Evolutionary conservation across 2,797 vertebrate species (phyloP).

Genomic region (Clarias fuscus): DNA sequence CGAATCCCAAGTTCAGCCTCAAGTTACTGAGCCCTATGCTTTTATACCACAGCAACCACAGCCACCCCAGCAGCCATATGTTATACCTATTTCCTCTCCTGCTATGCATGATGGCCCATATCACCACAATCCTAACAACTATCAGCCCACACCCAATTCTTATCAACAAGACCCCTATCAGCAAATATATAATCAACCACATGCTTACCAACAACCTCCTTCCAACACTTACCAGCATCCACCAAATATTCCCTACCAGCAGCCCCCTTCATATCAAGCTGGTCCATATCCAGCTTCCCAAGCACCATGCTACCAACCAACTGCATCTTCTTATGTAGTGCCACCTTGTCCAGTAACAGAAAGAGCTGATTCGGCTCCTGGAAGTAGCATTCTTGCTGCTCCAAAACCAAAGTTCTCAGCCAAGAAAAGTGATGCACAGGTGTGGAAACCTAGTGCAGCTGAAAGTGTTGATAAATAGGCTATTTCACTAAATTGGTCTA

Average conservation of each 20-base stretch:
- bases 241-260: slow-evolving; percentile 54
- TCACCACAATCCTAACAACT: slow-evolving; percentile 68
- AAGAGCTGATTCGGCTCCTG: slow-evolving; percentile 78
- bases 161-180: slow-evolving; percentile 67
- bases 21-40: slow-evolving; percentile 70
- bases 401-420: slow-evolving; percentile 96
- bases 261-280: slow-evolving; percentile 55
- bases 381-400: slow-evolving; percentile 70
- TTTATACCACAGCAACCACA: slow-evolving; percentile 67
- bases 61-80: slow-evolving; percentile 77
- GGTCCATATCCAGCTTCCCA: slow-evolving; percentile 60
- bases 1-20: slow-evolving; percentile 58
- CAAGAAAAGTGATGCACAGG: slow-evolving; percentile 90
- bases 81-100: slow-evolving; percentile 71
- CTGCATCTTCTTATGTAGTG: slow-evolving; percentile 73
- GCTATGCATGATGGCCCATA: slow-evolving; percentile 71
- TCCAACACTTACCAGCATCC: slow-evolving; percentile 66
- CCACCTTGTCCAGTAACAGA: slow-evolving; percentile 73
- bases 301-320: slow-evolving; percentile 68
- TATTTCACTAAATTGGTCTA: slow-evolving; percentile 51
- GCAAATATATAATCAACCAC: slow-evolving; percentile 63
- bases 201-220: slow-evolving; percentile 63
- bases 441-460: slow-evolving; percentile 88
- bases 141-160: slow-evolving; percentile 66
- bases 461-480: slow-evolving; percentile 77